Evolutionary conservation across 30 jellyfish, hydroid and myxozoan genomes (phyloP).

Genomic region (Turritopsis rubra): DNA sequence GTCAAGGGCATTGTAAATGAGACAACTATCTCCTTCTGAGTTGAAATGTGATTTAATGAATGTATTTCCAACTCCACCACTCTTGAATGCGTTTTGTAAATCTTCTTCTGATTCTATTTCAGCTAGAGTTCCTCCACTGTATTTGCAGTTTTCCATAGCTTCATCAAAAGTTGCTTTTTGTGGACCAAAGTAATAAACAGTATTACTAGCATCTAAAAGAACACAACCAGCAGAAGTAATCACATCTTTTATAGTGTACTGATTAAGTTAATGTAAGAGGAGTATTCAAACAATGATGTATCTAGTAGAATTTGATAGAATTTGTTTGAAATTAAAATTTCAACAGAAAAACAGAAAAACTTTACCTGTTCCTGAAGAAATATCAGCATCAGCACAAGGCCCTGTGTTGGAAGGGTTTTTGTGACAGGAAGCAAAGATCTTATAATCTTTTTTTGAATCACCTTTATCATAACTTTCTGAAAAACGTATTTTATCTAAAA

Average conservation of each 20-base stretch:
- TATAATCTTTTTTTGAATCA: not conserved
- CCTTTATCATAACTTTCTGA: not conserved
- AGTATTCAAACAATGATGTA: not conserved
- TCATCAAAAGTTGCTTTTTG: not conserved
- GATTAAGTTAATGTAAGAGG: not conserved
- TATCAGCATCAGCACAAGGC: not conserved
- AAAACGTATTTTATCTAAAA: not conserved
- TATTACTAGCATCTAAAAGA: not conserved
- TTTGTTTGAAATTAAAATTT: no score
- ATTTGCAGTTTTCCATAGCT: not conserved
- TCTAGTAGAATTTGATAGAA: no score
- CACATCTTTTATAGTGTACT: no score
- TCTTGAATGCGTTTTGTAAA: not conserved
- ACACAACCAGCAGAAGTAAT: no score
- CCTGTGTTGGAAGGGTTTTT: slow-evolving; percentile 8
- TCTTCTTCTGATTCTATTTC: not conserved
- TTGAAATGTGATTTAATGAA: not conserved
- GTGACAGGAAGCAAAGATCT: not conserved
- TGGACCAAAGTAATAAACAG: not conserved
- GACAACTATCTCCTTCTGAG: not conserved
- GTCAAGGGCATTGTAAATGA: not conserved
- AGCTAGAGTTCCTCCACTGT: not conserved
- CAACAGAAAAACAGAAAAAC: not conserved
- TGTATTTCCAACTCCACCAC: not conserved
- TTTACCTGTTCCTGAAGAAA: not conserved